These are phyloP conservation scores for Sinelater perroti DNA, from an alignment of 2,888 invertebrate genomes.

Conservation along the genomic window DNA sequence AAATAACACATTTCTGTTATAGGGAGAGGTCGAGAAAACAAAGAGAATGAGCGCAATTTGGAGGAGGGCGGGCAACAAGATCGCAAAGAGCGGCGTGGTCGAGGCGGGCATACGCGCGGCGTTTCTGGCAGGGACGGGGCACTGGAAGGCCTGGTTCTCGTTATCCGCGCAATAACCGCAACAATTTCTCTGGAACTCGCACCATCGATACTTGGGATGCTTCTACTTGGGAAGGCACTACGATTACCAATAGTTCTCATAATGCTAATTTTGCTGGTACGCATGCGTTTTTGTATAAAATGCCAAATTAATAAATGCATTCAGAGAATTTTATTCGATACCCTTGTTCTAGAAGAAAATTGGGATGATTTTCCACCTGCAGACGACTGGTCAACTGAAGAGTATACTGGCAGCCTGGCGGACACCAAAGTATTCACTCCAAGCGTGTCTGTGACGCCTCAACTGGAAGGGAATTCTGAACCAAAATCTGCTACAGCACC, in stretches of 20 bases:
- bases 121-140: constrained; percentile 64
- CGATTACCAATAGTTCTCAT: constrained; percentile 39
- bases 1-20: constrained; percentile 5
- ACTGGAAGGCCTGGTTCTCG: constrained; percentile 56
- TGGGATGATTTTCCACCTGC: constrained; percentile 73
- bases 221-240: constrained; percentile 55
- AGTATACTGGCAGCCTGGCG: constrained; percentile 92
- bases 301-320: neutral
- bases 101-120: constrained; percentile 60
- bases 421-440: constrained; percentile 94
- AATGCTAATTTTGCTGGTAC: constrained; percentile 23
- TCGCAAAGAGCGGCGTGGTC: constrained; percentile 64
- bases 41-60: constrained; percentile 57
- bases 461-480: constrained; percentile 18
- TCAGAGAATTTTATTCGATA: neutral
- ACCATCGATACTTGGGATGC: constrained; percentile 68
- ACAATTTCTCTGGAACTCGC: constrained; percentile 49
- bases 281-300: neutral
- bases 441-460: constrained; percentile 62
- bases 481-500: constrained; percentile 17
- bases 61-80: constrained; percentile 51
- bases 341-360: constrained; percentile 64
- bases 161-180: constrained; percentile 58
- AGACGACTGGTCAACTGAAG: constrained; percentile 77
- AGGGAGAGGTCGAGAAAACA: constrained; percentile 46